Evolutionary conservation across 2,113 vertebrate species (phyloP), one percentile per base, ranked within the genome.

Genomic region (Eulacestoma nigropectus): DNA sequence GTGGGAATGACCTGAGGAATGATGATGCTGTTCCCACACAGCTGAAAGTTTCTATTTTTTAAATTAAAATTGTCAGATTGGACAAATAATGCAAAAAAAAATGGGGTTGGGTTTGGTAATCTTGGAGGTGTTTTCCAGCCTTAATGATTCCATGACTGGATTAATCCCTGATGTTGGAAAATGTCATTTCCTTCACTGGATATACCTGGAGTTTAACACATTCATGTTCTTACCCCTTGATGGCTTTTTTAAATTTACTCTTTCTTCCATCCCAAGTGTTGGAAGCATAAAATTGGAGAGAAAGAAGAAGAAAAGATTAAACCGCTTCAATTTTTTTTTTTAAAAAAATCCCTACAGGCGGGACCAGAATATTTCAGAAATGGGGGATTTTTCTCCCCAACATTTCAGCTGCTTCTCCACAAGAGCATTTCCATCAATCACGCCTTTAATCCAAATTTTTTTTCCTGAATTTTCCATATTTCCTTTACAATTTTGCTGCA

Each of bases 231-330:
- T 93, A 96, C 92, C 93, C 62, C 49, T 87, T 74, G 47, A 23
- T 16, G 49, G 1, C 13, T 72, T 84, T 84, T 93, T 93, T 83
- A 3, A 49, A 14, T 84, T 93, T 95, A 82, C 62, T 46, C 55
- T 59, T 81, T 65, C 90, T 97, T 94, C 68, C 47, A 84, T 87
- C 82, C 88, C 87, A 77, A 88, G 70, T 23, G 39, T 73, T 18
- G 87, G 47, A 75, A 74, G 77, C 93, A 75, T 56, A 69, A 65
- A 86, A 84, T 87, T 42, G 33, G 50, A 84, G 73, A 92, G 60
- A 95, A 80, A 74, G 46, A 18, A 78, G 33, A 82, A 76, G 55
- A 79, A 83, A 63, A 72, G 2, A 72, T 89, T 56, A 89, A 95
- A 75, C 13, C 49, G 73, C 21, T 50, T n/a, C n/a, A n/a, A n/a